These are phyloP conservation scores for Epicampocera succincta DNA, from an alignment of 2,888 invertebrate genomes.

Conservation along the genomic window DNA sequence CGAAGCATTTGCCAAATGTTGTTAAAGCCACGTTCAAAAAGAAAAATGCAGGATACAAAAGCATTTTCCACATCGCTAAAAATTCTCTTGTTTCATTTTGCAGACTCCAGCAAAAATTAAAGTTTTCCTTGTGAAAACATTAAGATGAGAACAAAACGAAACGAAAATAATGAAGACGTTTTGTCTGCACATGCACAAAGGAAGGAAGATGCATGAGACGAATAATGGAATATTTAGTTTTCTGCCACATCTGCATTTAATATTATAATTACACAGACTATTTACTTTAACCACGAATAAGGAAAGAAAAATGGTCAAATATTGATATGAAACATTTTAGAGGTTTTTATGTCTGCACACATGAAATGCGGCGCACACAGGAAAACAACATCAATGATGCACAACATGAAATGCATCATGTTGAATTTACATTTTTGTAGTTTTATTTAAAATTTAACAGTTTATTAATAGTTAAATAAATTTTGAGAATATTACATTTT, in stretches of 20 bases:
- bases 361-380: neutral
- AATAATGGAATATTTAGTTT: conserved; percentile 55
- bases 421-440: no score
- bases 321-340: conserved; percentile 61
- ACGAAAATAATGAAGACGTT: conserved; percentile 24
- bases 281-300: conserved; percentile 59
- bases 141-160: conserved; percentile 35
- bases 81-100: conserved; percentile 49
- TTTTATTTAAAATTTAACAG: no score
- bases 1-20: conserved; percentile 39
- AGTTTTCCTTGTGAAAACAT: conserved; percentile 47
- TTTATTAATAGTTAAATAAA: no score
- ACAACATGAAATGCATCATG: no score
- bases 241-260: conserved; percentile 72
- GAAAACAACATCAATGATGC: no score
- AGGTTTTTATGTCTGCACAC: conserved; percentile 33
- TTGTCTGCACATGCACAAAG: conserved; percentile 45
- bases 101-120: conserved; percentile 60
- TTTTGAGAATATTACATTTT: no score
- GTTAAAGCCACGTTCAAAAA: conserved; percentile 37
- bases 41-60: conserved; percentile 16
- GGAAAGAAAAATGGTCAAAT: conserved; percentile 63
- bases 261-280: conserved; percentile 72
- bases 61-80: conserved; percentile 17
- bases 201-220: conserved; percentile 8